Evolutionary conservation across 2,888 invertebrate species (phyloP), one percentile per base, ranked within the genome.

Genomic region (Ormyrus rosae): DNA sequence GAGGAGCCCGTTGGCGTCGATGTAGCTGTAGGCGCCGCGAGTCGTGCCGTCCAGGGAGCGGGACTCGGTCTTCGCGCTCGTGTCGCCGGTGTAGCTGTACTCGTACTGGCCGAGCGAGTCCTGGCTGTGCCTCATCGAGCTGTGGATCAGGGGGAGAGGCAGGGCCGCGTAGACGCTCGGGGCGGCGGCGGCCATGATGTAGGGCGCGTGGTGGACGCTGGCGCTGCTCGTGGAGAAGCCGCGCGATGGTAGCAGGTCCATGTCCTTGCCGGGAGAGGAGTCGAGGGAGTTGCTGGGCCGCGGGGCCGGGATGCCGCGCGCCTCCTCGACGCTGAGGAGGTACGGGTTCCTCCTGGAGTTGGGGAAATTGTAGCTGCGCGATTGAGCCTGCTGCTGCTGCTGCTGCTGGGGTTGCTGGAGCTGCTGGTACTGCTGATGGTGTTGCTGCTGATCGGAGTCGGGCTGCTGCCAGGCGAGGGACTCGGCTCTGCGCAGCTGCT

Each of bases 21-120:
- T 92, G 87, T 95, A 95, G 58, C 94, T 94, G 87, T 95, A 95
- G 63, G 93, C 93, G 68, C 94, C 94, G 80, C 92, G 92, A 5
- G 93, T 94, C 13, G 93, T 92, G 11, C 94, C 94, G 86, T 94
- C 93, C 78, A 92, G 91, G 5, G 92, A 91, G 80, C 93, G 92
- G 0, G 93, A 91, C 89, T 95, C 95, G 48, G 93, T 92, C 87
- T 94, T 94, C 83, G 94, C 92, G 84, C 94, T 93, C 70, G 93
- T 92, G 77, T 94, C 94, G 83, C 93, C 94, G 11, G 93, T 90
- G 88, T 94, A 94, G 48, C 94, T 94, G 87, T 93, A 93, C 80
- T 92, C 91, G 89, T 93, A 93, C 84, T 92, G 92, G 8, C 93
- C 93, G 56, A 92, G 88, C 46, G 92, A 92, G 84, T 93, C 92